Base-by-base conservation (phyloP, 2,113 vertebrate genomes). In the mouse (Mus musculus) region DNA sequence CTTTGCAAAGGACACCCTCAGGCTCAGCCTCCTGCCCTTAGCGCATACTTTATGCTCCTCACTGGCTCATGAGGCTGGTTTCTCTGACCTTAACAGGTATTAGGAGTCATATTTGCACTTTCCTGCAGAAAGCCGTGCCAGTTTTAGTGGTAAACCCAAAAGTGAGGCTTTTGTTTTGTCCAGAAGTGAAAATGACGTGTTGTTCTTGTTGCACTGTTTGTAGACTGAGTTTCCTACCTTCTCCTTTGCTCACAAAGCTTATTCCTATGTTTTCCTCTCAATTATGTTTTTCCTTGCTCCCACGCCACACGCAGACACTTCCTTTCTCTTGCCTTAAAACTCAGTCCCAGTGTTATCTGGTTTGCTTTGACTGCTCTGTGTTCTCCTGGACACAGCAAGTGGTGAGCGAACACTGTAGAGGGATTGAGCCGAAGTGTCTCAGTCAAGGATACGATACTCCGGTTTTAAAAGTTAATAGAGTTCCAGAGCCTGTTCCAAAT, bases 381-480 rank as follows among this genome's bases (percentile, higher is more conserved):
- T n/a, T 94, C 9, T 90, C n/a, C 24, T 69, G 72, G 13, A 59
- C 4, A 61, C 30, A 75, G 52, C 30, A 73, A n/a, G 63, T 81
- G 52, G 69, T 54, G 72, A 85, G 20, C 72, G 69, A 88, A 80
- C 42, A 46, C 78, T 33, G 33, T 78, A 46, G 33, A 88, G 39
- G 39, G n/a, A 59, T 80, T 91, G 73, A 93, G 26, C 54, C 69
- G 75, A 33, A 69, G 85, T 89, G 80, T 93, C 71, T 81, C 52
- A 73, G 46, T 88, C 94, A 86, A 90, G 88, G 33, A 91, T 73
- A 92, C 67, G 26, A 93, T 78, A 84, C 14, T 96, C 67, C 88
- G 28, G 16, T 77, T 90, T 96, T 72, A 46, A 86, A 92, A 69
- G 46, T 85, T 93, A 81, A 81, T 81, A 54, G 9, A 49, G 26